Evolutionary conservation across 1,140 invertebrate genomes (phyloP).

Genomic region (Heliconius nattereri): DNA sequence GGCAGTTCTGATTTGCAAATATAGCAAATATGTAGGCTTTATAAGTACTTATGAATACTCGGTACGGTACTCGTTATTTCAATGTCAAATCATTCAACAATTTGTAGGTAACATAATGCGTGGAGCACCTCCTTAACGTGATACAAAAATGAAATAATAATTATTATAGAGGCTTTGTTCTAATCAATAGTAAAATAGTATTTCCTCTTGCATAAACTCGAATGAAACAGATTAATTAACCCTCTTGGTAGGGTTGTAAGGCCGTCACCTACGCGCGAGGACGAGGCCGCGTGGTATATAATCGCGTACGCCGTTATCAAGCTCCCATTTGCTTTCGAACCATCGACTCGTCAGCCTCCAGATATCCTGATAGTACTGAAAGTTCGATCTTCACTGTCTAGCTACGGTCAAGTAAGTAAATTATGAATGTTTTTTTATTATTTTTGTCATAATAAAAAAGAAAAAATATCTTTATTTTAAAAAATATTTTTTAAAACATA

Average conservation of each 20-base stretch:
- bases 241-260: slow-evolving; percentile 40
- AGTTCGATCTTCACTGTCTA: not conserved
- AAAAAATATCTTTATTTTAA: too few species aligned
- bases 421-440: not conserved
- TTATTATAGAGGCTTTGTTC: not conserved
- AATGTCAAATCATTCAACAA: not conserved
- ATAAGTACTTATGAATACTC: not conserved
- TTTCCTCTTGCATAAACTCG: slow-evolving; percentile 32
- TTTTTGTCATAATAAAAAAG: too few species aligned
- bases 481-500: too few species aligned
- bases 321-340: slow-evolving; percentile 69
- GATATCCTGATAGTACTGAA: slow-evolving; percentile 23
- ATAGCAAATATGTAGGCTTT: not conserved
- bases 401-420: not conserved
- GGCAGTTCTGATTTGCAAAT: not conserved
- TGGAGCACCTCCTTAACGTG: not conserved
- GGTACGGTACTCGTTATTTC: not conserved
- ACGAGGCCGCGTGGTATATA: slow-evolving; percentile 58
- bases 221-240: slow-evolving; percentile 42
- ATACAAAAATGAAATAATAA: not conserved
- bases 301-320: slow-evolving; percentile 48
- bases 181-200: slow-evolving; percentile 17
- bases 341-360: slow-evolving; percentile 54
- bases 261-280: slow-evolving; percentile 53
- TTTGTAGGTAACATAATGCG: not conserved